A percentile compares a stretch with the other conserved stretches of the same genome.
phyloP scores from a whole-genome alignment of 2,113 vertebrate genomes.

The Cryptomyrus ogoouensis region DNA sequence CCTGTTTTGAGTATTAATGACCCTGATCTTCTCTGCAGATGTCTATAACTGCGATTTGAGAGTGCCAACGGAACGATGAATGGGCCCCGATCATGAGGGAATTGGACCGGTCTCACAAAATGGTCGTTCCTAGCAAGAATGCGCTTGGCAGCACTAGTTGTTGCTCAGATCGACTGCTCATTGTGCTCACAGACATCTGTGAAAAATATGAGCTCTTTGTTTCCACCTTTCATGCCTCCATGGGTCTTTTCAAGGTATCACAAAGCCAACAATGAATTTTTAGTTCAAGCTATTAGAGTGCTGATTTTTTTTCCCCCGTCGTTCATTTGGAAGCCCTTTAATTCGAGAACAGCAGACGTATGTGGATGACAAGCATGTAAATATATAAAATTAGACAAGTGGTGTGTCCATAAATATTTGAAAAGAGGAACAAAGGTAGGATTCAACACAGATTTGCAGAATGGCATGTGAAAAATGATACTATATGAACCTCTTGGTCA shows the following conservation, averaged over 20 bases:
- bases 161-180: too few relatives aligned
- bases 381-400: neutral
- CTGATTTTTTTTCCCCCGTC: neutral
- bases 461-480: neutral
- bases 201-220: neutral
- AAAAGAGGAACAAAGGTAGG: neutral
- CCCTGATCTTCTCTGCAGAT: neutral
- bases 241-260: neutral
- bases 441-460: neutral
- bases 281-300: neutral
- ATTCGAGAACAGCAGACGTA: neutral
- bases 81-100: neutral
- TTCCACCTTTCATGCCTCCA: neutral
- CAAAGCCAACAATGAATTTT: neutral
- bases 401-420: neutral
- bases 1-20: neutral
- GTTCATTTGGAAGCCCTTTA: neutral
- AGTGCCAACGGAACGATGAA: neutral
- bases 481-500: neutral
- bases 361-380: neutral
- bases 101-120: too few relatives aligned
- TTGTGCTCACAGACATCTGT: neutral
- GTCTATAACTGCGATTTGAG: neutral
- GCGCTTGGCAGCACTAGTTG: neutral
- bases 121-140: neutral